Base-by-base conservation (phyloP, 2,113 vertebrate species). In the Oreotrochilus melanogaster region DNA sequence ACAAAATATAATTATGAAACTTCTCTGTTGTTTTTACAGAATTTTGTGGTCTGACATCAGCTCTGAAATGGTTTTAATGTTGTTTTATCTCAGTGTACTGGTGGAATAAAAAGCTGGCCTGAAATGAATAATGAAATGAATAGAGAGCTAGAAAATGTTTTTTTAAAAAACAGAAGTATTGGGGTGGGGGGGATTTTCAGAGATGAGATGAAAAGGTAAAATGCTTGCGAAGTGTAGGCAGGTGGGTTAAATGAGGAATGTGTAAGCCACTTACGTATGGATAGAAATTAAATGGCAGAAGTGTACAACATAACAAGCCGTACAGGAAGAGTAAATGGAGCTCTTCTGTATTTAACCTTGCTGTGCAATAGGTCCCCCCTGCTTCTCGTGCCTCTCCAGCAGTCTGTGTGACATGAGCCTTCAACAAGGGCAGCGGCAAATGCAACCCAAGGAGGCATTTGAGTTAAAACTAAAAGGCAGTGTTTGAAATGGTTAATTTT, bases 221-320 rank as follows among this genome's bases (percentile, higher is more conserved):
- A 87, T 11, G 45, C 23, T 74, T 62, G n/a, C 0, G 0, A 61
- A 71, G 75, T 39, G 50, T 33, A 57, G 67, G 91, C 79, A 90
- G 81, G 75, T 92, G 56, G 78, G 60, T 80, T 94, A 88, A 81
- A 69, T 89, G 78, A 93, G 57, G 81, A 92, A 72, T 69, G 66
- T 6, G 3, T 93, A 76, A 96, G 74, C 66, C 65, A n/a, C 48
- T 85, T 96, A 79, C 0, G 0, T 75, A 65, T 10, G 53, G 67
- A 62, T 89, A 45, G 66, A 57, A 92, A 61, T 93, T 69, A 79
- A 79, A 82, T 66, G 74, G 51, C 74, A 93, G n/a, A 69, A 92
- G 42, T 16, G 58, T 88, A 69, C 65, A 39, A 57, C 50, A 5
- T 86, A 72, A 48, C 72, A 69, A 94, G 62, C 72, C 2, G 14